Evolutionary conservation across 2,888 invertebrate genomes (phyloP), one percentile per base, ranked within the genome.

Genomic region (Hofmannophila pseudospretella): DNA sequence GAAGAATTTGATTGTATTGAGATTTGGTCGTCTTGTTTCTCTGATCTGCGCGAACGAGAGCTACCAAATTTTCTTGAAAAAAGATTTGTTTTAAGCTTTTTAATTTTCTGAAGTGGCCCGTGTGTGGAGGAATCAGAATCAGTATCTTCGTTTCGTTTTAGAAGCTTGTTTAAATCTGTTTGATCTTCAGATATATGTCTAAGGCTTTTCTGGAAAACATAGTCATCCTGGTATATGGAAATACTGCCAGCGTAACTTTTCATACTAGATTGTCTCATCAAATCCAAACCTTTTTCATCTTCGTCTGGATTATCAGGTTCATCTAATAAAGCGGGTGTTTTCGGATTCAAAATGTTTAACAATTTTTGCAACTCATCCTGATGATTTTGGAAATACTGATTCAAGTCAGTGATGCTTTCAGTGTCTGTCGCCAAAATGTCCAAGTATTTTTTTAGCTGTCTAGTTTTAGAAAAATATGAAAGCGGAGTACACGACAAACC

Each of bases 51-150:
- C 2, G 88, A 81, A 57, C 89, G 88, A n/a, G 89, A 65, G n/a
- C 87, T 89, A 1, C 84, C 88, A 50, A 91, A 90, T 57, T 89
- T 89, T 57, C 89, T 91, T 0, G 89, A 80, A 8, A 93, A 86
- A 19, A 92, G 88, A 58, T 86, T 65, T 64, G 67, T 86, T 56
- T 90, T 92, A 0, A 94, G 76, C 42, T 90, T 91, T 47, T 89
- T 91, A 30, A 93, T 86, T 32, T 89, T 76, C 38, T 74, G 70
- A 3, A 85, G 50, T 0, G 85, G 89, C 11, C 74, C 90, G n/a
- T n/a, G n/a, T n/a, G n/a, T n/a, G 60, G 37, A 89, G 54, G 58
- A 87, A 76, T 55, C 88, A 0, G 72, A 70, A 36, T 72, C 74
- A 63, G 47, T 76, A 79, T 49, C 85, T 2, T 49, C 90, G 72